Base-by-base conservation (phyloP, 2,113 vertebrate species). In the Crotalus tigris region DNA sequence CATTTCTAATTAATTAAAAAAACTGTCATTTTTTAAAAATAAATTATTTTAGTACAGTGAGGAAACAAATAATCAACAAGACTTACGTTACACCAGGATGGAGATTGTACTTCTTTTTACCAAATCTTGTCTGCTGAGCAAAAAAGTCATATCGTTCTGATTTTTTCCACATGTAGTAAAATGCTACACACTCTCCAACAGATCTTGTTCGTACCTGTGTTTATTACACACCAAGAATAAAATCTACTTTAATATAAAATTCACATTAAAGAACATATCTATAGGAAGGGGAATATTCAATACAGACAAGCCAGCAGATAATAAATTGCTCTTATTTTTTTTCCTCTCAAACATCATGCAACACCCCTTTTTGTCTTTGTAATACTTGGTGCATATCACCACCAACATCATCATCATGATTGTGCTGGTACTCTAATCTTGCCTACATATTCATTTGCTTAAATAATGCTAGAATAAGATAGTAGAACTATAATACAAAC, bases 91-190 rank as follows among this genome's bases (percentile, higher is more conserved):
- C 99, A 95, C 98, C 98, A 2, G 99, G 99, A 94, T 99, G 99
- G 94, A 99, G 99, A 95, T 98, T 99, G 95, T 99, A 99, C 97
- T 99, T 99, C 98, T 99, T 99, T 98, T 99, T 99, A 93, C 99
- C 99, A 94, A 99, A 98, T 69, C 99, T 98, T 5, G 99, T 99
- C 98, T 99, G 99, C 97, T 99, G 99, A 95, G 99, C 99, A 97
- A 99, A 99, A 98, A 99, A 99, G 98, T 99, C 99, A 33, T 99
- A 99, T 96, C 98, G 98, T 97, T 99, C 99, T 1, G 99, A 99
- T 96, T 99, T 99, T 96, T 99, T 99, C 99, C 99, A 99, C 99
- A 99, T 99, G 97, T 99, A 99, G 97, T 99, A 99, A 97, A 99
- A 99, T 29, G 99, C 99, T 95, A 99, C 99, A 97, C 99, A 99